phyloP scores from a whole-genome alignment of 2,113 vertebrate genomes.

The Trachemys scripta region DNA sequence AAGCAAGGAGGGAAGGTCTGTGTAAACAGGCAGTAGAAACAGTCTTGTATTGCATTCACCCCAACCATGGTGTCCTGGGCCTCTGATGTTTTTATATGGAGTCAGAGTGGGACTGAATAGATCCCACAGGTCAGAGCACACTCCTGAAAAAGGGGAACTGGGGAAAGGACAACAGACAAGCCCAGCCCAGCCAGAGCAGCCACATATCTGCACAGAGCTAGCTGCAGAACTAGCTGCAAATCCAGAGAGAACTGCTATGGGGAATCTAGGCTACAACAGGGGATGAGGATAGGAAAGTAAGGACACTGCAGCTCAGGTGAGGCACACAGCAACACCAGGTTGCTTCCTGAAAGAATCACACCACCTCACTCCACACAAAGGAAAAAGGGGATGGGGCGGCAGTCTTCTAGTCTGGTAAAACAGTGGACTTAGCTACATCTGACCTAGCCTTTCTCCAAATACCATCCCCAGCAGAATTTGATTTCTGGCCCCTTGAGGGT shows the following conservation, averaged over 20 bases:
- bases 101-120: background rate
- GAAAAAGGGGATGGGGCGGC: too few species aligned
- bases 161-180: background rate
- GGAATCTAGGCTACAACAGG: background rate
- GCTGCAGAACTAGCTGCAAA: background rate
- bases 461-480: too few species aligned
- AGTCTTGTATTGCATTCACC: background rate
- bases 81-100: background rate
- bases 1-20: background rate
- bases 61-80: background rate
- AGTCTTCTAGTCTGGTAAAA: too few species aligned
- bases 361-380: too few species aligned
- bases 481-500: background rate
- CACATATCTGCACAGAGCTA: background rate
- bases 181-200: background rate
- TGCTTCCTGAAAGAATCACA: background rate
- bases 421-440: too few species aligned
- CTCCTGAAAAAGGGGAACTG: background rate
- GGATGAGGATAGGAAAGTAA: background rate
- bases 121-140: background rate
- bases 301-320: background rate
- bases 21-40: background rate
- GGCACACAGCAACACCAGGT: background rate
- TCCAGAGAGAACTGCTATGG: background rate
- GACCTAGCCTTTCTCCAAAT: too few species aligned